Evolutionary conservation across 2,797 vertebrate species (phyloP).

Genomic region (Falco biarmicus): DNA sequence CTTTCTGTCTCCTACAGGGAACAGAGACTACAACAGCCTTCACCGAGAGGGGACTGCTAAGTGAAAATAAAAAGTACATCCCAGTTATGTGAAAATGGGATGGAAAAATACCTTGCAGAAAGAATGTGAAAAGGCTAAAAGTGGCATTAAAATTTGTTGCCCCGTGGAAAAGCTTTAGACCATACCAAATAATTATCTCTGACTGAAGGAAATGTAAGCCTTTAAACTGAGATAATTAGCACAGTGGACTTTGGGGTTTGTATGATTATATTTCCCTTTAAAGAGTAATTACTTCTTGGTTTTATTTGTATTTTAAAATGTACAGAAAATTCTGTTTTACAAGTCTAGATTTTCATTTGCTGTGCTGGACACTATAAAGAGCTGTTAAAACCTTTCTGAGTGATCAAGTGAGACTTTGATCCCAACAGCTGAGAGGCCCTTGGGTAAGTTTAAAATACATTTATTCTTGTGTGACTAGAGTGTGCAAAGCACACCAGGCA

Average conservation of each 20-base stretch:
- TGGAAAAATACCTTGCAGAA: neutral
- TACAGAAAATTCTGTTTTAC: neutral
- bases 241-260: neutral
- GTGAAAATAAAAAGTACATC: neutral
- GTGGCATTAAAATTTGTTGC: neutral
- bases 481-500: neutral
- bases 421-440: neutral
- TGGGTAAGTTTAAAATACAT: neutral
- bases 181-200: neutral
- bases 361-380: neutral
- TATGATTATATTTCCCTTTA: neutral
- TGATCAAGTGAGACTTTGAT: neutral
- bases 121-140: neutral
- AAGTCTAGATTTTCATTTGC: neutral
- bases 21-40: neutral
- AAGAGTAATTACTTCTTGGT: neutral
- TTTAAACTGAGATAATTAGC: neutral
- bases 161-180: neutral
- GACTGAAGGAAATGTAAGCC: neutral
- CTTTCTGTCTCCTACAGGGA: neutral
- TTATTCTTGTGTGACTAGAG: neutral
- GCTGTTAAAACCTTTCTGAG: neutral
- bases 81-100: neutral
- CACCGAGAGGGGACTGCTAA: neutral
- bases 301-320: neutral